Base-by-base conservation (phyloP, 2,888 invertebrate species). In the Acleris sparsana region DNA sequence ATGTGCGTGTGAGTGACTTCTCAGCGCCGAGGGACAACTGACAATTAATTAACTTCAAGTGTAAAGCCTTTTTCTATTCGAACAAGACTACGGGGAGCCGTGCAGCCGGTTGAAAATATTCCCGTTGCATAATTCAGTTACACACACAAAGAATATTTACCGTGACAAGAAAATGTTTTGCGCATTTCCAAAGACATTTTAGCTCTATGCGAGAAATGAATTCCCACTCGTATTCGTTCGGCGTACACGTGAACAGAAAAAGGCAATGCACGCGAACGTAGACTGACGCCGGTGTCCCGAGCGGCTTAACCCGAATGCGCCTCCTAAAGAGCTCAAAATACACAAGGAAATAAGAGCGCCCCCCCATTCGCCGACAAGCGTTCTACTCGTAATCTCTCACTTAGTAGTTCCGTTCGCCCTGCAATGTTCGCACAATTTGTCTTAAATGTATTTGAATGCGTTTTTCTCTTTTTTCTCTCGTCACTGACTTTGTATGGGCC, bases 401-500 rank as follows among this genome's bases (percentile, higher is more conserved):
- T 92, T 86, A 87, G 92, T 92, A 91, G 92, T 92, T 92, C 92
- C 92, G 92, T 92, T 92, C 92, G 92, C 92, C 92, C 92, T 88
- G 92, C 92, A 92, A 91, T 92, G 92, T 92, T 89, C 88, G 92
- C 92, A 92, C 92, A 90, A 90, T 89, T 91, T 92, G 89, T 92
- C 92, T 89, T 91, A 91, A 92, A 87, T 92, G 90, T 93, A 93
- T 88, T 93, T 93, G 93, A 93, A 93, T 93, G 93, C 93, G 93
- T 92, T 93, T 93, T 93, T 91, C 87, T 92, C 89, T 92, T 92
- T 93, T 93, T 93, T 93, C 93, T 93, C 92, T 92, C 90, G 93
- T 93, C 93, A 94, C 93, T 94, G 93, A 94, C 94, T 94, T 94
- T 94, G 93, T 93, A 94, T 94, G 94, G 94, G 94, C 93, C 91